Evolutionary conservation across 2,113 vertebrate genomes (phyloP).

Genomic region (Boleophthalmus pectinirostris): DNA sequence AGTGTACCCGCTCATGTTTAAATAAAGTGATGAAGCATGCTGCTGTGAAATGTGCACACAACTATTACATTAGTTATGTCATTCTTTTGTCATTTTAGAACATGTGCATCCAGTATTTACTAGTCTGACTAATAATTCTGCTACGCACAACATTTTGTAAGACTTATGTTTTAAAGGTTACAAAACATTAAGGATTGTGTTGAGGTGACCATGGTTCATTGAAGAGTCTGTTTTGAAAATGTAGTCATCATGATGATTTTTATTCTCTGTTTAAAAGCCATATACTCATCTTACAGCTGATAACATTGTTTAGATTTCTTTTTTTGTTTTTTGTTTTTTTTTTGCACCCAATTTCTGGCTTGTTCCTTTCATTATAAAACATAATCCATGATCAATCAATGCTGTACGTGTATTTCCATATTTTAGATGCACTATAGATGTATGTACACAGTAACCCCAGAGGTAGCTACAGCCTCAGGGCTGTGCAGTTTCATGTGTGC

Average conservation of each 20-base stretch:
- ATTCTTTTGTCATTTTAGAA: too few species aligned
- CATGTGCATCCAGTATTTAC: too few species aligned
- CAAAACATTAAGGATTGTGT: not conserved
- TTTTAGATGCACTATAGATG: not conserved
- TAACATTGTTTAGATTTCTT: not conserved
- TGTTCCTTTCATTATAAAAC: not conserved
- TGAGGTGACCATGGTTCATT: not conserved
- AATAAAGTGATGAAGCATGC: constrained; percentile 6
- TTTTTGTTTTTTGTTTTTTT: not conserved
- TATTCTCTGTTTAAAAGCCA: not conserved
- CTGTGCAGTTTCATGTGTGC: not conserved
- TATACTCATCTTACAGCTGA: not conserved
- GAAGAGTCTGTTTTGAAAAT: not conserved
- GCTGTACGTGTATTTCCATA: not conserved
- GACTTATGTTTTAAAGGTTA: not conserved
- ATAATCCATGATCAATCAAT: not conserved
- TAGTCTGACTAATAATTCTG: too few species aligned
- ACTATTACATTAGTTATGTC: too few species aligned
- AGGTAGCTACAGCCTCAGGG: not conserved
- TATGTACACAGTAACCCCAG: not conserved
- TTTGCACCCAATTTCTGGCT: not conserved
- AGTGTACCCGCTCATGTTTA: constrained; percentile 29
- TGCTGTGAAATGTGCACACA: too few species aligned
- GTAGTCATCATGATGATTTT: not conserved
- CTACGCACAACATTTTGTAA: too few species aligned